A percentile compares a stretch with the other conserved stretches of the same genome.
phyloP scores from a whole-genome alignment of 2,888 invertebrate species.

The Eurytoma adleriae region DNA sequence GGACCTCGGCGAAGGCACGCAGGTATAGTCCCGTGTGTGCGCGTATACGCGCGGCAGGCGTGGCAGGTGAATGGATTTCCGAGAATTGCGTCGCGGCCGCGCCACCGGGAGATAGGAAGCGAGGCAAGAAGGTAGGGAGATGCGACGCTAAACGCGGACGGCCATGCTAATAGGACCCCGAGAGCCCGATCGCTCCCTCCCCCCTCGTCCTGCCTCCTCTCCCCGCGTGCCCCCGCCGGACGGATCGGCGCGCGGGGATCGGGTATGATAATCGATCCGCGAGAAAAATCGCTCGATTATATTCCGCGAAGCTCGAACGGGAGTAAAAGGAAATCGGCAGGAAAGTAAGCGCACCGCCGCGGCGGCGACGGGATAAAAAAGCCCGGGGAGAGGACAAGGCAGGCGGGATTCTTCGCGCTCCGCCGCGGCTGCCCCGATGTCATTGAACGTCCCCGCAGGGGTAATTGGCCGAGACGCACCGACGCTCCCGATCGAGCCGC shows the following conservation, averaged over 20 bases:
- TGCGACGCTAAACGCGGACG: conserved; percentile 21
- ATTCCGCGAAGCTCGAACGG: no score
- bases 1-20: not conserved
- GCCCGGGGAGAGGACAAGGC: conserved; percentile 57
- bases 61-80: conserved; percentile 65
- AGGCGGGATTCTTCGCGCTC: conserved; percentile 53
- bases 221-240: not conserved
- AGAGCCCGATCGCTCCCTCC: not conserved
- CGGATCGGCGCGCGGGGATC: not conserved
- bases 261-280: conserved; percentile 1
- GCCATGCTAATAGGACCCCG: conserved; percentile 42
- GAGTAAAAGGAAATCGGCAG: conserved; percentile 25
- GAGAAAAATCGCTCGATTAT: no score
- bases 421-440: conserved; percentile 34
- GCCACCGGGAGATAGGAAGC: conserved; percentile 48
- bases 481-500: conserved; percentile 28
- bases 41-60: conserved; percentile 58
- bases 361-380: conserved; percentile 33
- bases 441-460: conserved; percentile 48
- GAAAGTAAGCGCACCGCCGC: not conserved
- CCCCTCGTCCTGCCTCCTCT: not conserved
- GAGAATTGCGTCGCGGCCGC: conserved; percentile 59
- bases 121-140: conserved; percentile 24
- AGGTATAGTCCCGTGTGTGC: not conserved
- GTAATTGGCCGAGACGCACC: conserved; percentile 51